A percentile compares a stretch with the other conserved stretches of the same genome.
These are phyloP conservation scores for Thymelicus acteon DNA, from an alignment of 2,888 invertebrate genomes.

Conservation along the genomic window DNA sequence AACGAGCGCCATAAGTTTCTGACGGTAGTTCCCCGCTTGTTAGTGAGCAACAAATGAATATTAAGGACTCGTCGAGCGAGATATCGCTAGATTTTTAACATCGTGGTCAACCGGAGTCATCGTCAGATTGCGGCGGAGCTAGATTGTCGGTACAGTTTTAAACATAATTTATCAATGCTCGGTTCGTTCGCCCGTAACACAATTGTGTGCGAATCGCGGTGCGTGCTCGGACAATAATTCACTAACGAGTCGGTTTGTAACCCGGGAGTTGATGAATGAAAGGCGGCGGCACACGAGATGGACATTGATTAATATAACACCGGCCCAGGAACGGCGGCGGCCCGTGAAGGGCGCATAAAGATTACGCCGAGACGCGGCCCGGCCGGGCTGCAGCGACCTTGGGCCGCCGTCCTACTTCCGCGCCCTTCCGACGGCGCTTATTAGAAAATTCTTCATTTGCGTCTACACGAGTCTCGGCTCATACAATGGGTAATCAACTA, in stretches of 20 bases:
- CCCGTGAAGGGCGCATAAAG: conserved; percentile 61
- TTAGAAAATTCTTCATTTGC: conserved; percentile 38
- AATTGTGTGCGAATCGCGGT: conserved; percentile 4
- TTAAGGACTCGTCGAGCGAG: conserved; percentile 23
- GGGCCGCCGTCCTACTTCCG: conserved; percentile 62
- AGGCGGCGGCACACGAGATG: conserved; percentile 25
- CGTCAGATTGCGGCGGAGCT: not conserved
- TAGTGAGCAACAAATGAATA: conserved; percentile 30
- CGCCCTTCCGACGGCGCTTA: conserved; percentile 46
- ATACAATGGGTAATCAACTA: conserved; percentile 42
- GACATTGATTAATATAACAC: conserved; percentile 39
- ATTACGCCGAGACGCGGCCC: conserved; percentile 51
- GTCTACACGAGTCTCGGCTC: conserved; percentile 39
- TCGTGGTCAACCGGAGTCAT: conserved; percentile 6
- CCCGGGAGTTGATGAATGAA: conserved; percentile 35
- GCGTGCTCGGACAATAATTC: conserved; percentile 11
- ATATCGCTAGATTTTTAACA: conserved; percentile 12
- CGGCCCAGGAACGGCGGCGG: conserved; percentile 37
- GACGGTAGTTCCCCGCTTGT: conserved; percentile 23
- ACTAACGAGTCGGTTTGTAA: conserved; percentile 19
- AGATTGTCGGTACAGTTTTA: not conserved
- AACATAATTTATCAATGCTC: conserved; percentile 14
- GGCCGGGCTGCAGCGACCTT: conserved; percentile 70
- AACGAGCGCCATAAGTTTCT: conserved; percentile 34
- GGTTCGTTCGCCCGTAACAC: conserved; percentile 1